Evolutionary conservation across 2,888 invertebrate species (phyloP), one percentile per base, ranked within the genome.

Genomic region (Caenorhabditis becei): DNA sequence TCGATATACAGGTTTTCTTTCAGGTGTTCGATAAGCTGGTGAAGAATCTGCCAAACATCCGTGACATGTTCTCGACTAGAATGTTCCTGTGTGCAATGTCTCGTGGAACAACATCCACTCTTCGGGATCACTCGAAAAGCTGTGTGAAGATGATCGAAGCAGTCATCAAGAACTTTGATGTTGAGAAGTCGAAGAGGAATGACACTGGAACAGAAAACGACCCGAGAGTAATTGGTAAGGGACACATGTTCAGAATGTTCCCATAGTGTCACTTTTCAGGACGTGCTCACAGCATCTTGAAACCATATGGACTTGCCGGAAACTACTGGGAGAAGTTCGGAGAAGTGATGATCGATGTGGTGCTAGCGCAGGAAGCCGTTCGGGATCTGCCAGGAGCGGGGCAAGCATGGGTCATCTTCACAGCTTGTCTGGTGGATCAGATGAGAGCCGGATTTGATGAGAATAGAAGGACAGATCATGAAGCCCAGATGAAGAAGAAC

Each of bases 391-490:
- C 90, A 1, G 90, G 90, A 20, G 90, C 90, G 26, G 89, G 89
- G 8, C 90, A 90, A 49, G 90, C 90, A 2, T 90, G 90, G 90
- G 90, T 90, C 5, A 88, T 90, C 20, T 82, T 90, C 69, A 90
- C 89, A 0, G 90, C 90, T 1, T 90, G 90, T 75, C 53, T 90
- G 3, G 88, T 90, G 14, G 90, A 90, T 82, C 90, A 90, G 79
- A 78, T 89, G 71, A 82, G 89, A 23, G 88, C 88, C n/a, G 89
- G 89, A 11, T 89, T 89, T 62, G 89, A 89, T 58, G 87, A 87
- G 67, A 83, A 80, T 32, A 71, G 84, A 26, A 71, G 74, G 20
- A 70, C 71, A 24, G 80, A 78, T 28, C 83, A 83, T 54, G 80
- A 81, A 10, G 62, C 77, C 8, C 71, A 79, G 26, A 79, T 77